Percentiles rank a stretch among this genome's conserved stretches.
Evolutionary conservation across 2,113 vertebrate species (phyloP).

Genomic region (Misgurnus mizolepis): DNA sequence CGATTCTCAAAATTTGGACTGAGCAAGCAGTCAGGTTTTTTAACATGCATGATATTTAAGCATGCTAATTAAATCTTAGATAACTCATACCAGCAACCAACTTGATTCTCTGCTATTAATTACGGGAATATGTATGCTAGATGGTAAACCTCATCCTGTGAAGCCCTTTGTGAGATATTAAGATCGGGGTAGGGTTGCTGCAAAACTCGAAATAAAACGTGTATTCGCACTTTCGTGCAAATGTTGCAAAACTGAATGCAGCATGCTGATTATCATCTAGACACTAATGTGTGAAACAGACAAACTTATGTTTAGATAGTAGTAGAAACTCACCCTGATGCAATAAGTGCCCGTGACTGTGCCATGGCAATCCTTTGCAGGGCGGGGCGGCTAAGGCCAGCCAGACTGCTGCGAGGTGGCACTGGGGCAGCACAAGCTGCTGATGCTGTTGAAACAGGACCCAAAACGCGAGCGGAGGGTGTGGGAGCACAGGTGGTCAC

Average conservation of each 20-base stretch:
- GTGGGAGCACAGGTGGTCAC: constrained; percentile 62
- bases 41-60: not conserved
- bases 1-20: not conserved
- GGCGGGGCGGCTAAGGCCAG: constrained; percentile 84
- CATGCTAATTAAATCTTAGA: no score
- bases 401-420: constrained; percentile 76
- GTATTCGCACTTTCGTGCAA: not conserved
- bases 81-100: not conserved
- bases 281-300: not conserved
- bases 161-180: not conserved
- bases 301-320: not conserved
- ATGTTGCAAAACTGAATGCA: not conserved
- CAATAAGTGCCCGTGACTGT: constrained; percentile 92
- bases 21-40: not conserved
- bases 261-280: not conserved
- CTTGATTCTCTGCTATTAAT: not conserved
- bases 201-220: not conserved
- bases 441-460: constrained; percentile 65
- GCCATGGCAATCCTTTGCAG: constrained; percentile 92
- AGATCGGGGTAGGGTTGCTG: not conserved
- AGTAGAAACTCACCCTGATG: constrained; percentile 85
- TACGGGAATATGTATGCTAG: not conserved
- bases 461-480: constrained; percentile 70
- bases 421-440: constrained; percentile 71
- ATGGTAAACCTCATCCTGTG: not conserved